phyloP scores from a whole-genome alignment of 2,113 vertebrate species.

The Rhynchopsitta pachyrhyncha region DNA sequence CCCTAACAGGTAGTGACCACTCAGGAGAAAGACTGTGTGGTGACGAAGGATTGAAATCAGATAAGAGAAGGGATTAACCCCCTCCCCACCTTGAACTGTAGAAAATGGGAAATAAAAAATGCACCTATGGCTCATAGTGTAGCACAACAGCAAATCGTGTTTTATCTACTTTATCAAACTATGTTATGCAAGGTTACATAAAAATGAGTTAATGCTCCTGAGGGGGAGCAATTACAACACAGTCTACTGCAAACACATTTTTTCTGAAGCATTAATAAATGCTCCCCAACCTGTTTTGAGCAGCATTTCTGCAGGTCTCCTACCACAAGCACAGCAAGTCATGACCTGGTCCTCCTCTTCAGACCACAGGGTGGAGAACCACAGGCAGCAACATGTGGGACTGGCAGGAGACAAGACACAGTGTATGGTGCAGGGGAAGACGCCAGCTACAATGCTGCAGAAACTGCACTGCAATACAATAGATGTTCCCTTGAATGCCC shows the following conservation, averaged over 20 bases:
- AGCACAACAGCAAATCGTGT: background rate
- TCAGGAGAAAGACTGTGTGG: background rate
- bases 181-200: background rate
- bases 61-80: background rate
- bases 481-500: background rate
- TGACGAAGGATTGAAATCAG: too few species aligned
- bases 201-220: background rate
- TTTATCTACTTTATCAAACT: background rate
- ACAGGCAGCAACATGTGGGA: accelerated
- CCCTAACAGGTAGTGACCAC: background rate
- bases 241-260: background rate
- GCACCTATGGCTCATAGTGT: background rate
- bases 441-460: background rate
- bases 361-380: too few species aligned
- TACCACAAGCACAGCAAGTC: background rate
- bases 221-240: background rate
- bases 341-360: background rate
- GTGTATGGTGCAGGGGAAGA: accelerated
- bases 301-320: background rate
- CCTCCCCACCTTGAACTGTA: background rate
- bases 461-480: accelerated
- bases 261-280: background rate
- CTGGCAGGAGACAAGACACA: too few species aligned
- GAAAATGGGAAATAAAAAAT: constrained; percentile 38
- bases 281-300: background rate